phyloP scores from a whole-genome alignment of 1,140 invertebrate species.

The Drosophila tristis region DNA sequence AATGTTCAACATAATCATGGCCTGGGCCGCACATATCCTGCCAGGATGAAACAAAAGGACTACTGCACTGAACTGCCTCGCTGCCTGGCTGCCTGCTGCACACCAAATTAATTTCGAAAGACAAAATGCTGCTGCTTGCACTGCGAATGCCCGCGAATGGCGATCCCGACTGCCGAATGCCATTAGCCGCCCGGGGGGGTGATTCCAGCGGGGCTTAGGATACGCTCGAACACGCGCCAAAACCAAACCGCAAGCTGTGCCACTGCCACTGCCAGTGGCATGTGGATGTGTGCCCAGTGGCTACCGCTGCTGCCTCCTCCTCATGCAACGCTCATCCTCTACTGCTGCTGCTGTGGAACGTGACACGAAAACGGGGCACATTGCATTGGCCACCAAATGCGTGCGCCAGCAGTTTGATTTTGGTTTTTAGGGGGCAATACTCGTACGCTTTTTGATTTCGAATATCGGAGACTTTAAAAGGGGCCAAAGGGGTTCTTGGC shows the following conservation, averaged over 20 bases:
- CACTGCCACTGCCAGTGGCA: conserved; percentile 22
- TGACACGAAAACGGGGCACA: conserved; percentile 45
- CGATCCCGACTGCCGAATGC: conserved; percentile 28
- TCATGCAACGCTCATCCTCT: not conserved
- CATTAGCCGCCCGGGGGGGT: conserved; percentile 47
- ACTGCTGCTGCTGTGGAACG: conserved; percentile 34
- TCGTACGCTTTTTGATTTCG: not conserved
- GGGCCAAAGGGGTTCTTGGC: not conserved
- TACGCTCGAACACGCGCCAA: conserved; percentile 53
- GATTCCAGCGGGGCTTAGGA: conserved; percentile 17
- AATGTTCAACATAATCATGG: conserved; percentile 78
- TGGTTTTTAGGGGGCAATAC: conserved; percentile 13
- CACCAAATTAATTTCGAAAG: conserved; percentile 79
- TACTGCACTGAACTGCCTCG: conserved; percentile 17
- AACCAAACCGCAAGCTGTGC: conserved; percentile 46
- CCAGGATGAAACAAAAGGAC: conserved; percentile 35
- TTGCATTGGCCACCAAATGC: conserved; percentile 43
- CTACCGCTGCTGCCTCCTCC: conserved; percentile 14
- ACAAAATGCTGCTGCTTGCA: conserved; percentile 69
- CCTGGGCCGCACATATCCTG: conserved; percentile 39
- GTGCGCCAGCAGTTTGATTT: conserved; percentile 33
- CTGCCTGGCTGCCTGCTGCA: conserved; percentile 30
- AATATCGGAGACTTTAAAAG: conserved; percentile 9
- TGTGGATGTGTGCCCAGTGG: conserved; percentile 30
- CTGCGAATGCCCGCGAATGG: conserved; percentile 42